Percentiles rank a stretch among this genome's conserved stretches.
phyloP scores from a whole-genome alignment of 2,888 invertebrate genomes.

The Carterocephalus palaemon region DNA sequence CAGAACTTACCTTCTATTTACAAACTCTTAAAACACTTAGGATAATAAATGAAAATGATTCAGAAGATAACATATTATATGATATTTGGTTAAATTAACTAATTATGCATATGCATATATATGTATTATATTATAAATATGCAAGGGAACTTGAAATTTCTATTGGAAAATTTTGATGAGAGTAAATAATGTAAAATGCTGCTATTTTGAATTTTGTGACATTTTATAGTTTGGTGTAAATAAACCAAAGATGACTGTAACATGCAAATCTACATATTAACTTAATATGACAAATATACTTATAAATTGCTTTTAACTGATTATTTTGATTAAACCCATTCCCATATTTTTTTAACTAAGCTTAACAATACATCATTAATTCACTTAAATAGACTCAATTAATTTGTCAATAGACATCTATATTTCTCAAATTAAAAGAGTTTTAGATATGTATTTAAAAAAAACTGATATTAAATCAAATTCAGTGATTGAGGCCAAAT shows the following conservation, averaged over 20 bases:
- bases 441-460: no score
- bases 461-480: no score
- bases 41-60: constrained; percentile 85
- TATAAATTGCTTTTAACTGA: constrained; percentile 5
- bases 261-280: constrained; percentile 10
- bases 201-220: constrained; percentile 14
- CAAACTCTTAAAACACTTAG: constrained; percentile 90
- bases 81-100: constrained; percentile 87
- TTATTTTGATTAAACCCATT: no score
- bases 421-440: no score
- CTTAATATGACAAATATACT: neutral
- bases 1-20: constrained; percentile 93
- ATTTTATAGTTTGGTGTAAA: constrained; percentile 22
- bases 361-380: no score
- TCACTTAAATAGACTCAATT: no score
- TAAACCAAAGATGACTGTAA: constrained; percentile 21
- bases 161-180: constrained; percentile 12
- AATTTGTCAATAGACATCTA: no score
- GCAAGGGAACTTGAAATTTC: constrained; percentile 9
- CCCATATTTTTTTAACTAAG: no score
- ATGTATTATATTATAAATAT: neutral
- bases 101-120: constrained; percentile 7
- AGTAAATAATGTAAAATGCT: constrained; percentile 19
- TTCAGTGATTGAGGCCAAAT: no score
- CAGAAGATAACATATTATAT: constrained; percentile 87